Evolutionary conservation across 2,113 vertebrate species (phyloP), one percentile per base, ranked within the genome.

Genomic region (Lophochroa leadbeateri): DNA sequence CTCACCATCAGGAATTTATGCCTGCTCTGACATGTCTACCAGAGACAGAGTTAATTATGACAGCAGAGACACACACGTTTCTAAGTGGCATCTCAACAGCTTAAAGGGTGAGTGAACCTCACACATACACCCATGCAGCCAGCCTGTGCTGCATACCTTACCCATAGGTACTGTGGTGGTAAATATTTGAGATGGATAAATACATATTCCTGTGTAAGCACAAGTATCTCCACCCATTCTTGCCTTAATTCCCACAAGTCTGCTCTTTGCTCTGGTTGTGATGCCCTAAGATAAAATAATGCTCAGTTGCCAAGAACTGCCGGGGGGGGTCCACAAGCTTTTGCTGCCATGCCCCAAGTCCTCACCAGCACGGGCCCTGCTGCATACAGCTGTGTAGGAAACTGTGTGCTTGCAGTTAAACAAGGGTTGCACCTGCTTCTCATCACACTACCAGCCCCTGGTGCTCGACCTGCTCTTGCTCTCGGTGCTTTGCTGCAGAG

Each of bases 121-220:
- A 61, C 28, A 75, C 25, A 71, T 18, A 43, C 6, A 37, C 28
- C 20, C 16, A 17, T 17, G 10, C 65, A 68, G 12, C 19, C 65
- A 78, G 17, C 16, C 50, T 27, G 17, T 43, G 31, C 25, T 10
- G 0, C 2, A 1, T 31, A 70, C 27, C 20, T 86, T 67, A 58
- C 24, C 15, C 35, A 71, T 37, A 90, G 25, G 17, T 17, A 72
- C 1, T 43, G 43, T 17, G 44, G 67, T 50, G 21, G 37, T 29
- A 92, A 95, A 76, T 64, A 76, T n/a, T 76, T 82, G n/a, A 90
- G 52, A 72, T 17, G 15, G 17, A 65, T 67, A 85, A 79, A 93
- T 74, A 77, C 11, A 61, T 64, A 82, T 27, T 58, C 11, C 17
- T 69, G 27, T 39, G n/a, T 37, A 53, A 92, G n/a, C 14, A 86